A percentile compares a stretch with the other conserved stretches of the same genome.
phyloP scores from a whole-genome alignment of 2,113 vertebrate genomes.

The Tachycineta bicolor region DNA sequence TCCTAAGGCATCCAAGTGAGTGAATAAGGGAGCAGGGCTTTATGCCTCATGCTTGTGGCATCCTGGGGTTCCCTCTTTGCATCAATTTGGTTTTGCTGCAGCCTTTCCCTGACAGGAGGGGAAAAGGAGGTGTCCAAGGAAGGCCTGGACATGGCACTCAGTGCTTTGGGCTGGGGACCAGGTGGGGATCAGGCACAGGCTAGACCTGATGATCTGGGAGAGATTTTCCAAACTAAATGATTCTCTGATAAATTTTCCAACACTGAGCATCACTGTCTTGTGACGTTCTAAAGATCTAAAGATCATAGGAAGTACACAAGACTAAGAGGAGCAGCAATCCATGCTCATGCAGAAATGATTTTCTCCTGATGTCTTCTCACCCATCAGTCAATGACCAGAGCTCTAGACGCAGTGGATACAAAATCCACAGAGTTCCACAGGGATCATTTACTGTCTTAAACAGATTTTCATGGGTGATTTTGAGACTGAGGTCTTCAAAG shows the following conservation, averaged over 20 bases:
- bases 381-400: background rate
- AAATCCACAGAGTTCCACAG: background rate
- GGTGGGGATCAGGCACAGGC: accelerated
- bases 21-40: background rate
- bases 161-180: background rate
- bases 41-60: background rate
- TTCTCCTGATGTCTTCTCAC: background rate
- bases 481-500: background rate
- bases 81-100: background rate
- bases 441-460: background rate
- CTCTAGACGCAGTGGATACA: background rate
- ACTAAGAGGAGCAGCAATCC: background rate
- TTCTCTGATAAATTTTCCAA: background rate
- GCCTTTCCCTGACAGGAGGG: background rate
- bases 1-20: background rate
- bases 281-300: background rate
- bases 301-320: background rate
- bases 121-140: background rate
- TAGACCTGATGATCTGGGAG: accelerated
- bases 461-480: background rate
- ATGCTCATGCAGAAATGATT: background rate
- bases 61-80: background rate
- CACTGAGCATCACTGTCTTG: background rate
- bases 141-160: accelerated
- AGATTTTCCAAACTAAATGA: no score